Percentiles rank a stretch among this genome's conserved stretches.
These are phyloP conservation scores for Poecile atricapillus DNA, from an alignment of 2,113 vertebrate species.

Conservation along the genomic window DNA sequence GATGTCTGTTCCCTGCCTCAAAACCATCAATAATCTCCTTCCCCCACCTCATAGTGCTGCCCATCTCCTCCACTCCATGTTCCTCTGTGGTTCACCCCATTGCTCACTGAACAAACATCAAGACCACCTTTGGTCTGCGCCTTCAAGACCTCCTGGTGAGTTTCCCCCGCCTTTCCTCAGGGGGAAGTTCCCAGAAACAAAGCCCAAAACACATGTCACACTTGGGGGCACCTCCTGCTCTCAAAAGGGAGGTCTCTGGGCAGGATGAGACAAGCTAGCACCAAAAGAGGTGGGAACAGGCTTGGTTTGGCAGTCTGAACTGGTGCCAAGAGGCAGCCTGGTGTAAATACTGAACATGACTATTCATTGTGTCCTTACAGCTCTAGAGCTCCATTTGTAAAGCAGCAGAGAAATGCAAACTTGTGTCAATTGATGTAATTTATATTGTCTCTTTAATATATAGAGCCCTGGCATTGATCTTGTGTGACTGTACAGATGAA, in stretches of 20 bases:
- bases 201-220: background rate
- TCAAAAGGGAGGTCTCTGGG: conserved; percentile 2
- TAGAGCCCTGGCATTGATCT: conserved; percentile 74
- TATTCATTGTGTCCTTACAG: conserved; percentile 62
- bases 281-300: conserved; percentile 9
- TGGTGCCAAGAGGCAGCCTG: conserved; percentile 36
- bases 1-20: background rate
- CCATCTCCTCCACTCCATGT: background rate
- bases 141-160: background rate
- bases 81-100: conserved; percentile 31
- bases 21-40: background rate
- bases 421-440: conserved; percentile 78
- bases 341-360: conserved; percentile 70
- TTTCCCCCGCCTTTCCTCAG: background rate
- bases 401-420: conserved; percentile 62
- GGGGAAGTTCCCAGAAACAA: background rate
- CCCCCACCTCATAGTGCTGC: background rate
- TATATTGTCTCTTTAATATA: conserved; percentile 82
- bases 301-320: background rate
- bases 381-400: conserved; percentile 38
- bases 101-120: background rate
- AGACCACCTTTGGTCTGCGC: background rate
- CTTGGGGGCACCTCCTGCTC: background rate
- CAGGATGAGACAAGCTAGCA: background rate
- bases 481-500: conserved; percentile 79